Base-by-base conservation (phyloP, 2,113 vertebrate species). In the Proteles cristata region DNA sequence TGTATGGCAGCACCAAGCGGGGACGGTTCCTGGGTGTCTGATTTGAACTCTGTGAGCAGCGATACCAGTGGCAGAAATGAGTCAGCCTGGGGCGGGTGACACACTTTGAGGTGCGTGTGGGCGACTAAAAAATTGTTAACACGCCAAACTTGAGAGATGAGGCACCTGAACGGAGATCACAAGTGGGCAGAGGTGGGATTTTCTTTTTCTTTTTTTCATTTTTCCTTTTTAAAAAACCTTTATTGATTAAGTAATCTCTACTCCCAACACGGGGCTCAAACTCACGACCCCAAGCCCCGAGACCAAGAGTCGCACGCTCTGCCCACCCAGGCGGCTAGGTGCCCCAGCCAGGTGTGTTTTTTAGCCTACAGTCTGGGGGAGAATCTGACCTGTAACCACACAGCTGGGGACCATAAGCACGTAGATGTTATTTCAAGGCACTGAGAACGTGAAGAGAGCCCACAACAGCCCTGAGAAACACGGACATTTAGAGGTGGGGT, bases 1-100 rank as follows among this genome's bases (percentile, higher is more conserved):
- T 8, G 58, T n/a, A 5, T 0, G 50, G n/a, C 4, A 2, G 26
- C 11, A 21, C 28, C 31, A 12, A 43, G 14, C 19, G 6, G 0
- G 55, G 74, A 5, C 9, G 74, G 25, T 55, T 33, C 19, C 14
- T 14, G 15, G 33, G 11, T n/a, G 45, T 74, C 89, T 45, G 74
- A 55, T 16, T 73, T 55, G 31, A 17, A 11, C 15, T 10, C 11
- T 1, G 39, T 65, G 26, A 66, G 19, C 9, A 65, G 25, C 12
- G 35, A 5, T 39, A 16, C 28, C 43, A 25, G 12, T 19, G 14
- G 77, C 65, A 33, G 66, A 35, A 19, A 23, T 2, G 14, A 79
- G 82, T 68, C 23, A 63, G 63, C 43, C 31, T 58, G 25, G 25
- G 5, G 11, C 0, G 1, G 61, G 11, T 19, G 69, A 58, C 23